phyloP scores from a whole-genome alignment of 2,888 invertebrate species.

The Amphipyra tragopoginis region DNA sequence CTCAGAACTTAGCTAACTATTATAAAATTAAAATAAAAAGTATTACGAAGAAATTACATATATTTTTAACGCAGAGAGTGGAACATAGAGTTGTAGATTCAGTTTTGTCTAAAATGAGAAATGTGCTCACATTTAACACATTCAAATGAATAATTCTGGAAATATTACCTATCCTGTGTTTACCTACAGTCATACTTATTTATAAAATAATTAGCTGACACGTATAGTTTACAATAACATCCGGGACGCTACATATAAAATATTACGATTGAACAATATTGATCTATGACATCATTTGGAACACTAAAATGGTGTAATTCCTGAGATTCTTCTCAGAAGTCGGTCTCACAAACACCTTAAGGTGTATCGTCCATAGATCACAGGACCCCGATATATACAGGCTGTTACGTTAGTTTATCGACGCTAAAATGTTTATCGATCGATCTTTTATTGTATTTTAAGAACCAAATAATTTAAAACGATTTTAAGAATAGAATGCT shows the following conservation, averaged over 20 bases:
- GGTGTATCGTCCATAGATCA: conserved; percentile 57
- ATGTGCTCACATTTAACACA: conserved; percentile 2
- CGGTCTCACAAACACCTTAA: conserved; percentile 57
- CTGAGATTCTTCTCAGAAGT: conserved; percentile 72
- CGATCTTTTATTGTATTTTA: conserved; percentile 29
- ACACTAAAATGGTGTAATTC: conserved; percentile 59
- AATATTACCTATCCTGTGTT: conserved; percentile 20
- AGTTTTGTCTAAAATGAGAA: background rate
- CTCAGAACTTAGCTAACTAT: too few species aligned
- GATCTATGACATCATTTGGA: conserved; percentile 55
- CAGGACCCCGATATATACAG: conserved; percentile 54
- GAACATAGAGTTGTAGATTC: too few species aligned
- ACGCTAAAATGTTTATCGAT: conserved; percentile 40
- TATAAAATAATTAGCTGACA: conserved; percentile 46
- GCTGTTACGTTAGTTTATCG: conserved; percentile 36
- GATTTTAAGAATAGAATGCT: conserved; percentile 22
- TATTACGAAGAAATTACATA: too few species aligned
- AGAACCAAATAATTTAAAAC: conserved; percentile 25
- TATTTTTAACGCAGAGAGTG: too few species aligned
- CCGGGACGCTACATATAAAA: conserved; percentile 40
- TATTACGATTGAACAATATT: conserved; percentile 56
- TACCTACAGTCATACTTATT: conserved; percentile 44
- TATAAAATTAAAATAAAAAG: too few species aligned
- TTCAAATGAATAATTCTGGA: conserved; percentile 20
- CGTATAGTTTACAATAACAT: conserved; percentile 42